Conservation (phyloP, 1,140 invertebrate species). For the Melipona quadrifasciata region DNA sequence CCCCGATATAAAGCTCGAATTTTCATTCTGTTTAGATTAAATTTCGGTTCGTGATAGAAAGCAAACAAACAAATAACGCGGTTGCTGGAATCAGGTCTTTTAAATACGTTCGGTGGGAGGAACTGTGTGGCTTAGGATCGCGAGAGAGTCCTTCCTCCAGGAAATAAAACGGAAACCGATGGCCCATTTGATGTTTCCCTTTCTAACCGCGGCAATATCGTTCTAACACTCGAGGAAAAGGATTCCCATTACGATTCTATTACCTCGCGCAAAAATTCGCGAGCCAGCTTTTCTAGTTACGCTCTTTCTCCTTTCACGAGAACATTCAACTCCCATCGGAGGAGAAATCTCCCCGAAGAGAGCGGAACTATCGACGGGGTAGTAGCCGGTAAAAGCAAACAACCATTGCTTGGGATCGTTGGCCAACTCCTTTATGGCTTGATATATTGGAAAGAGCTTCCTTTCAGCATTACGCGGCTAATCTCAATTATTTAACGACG, state of each 20-base stretch:
- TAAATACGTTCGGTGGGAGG: neutral
- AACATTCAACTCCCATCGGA: neutral
- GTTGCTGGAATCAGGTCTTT: neutral
- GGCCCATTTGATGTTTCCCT: slow-evolving; percentile 10
- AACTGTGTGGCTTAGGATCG: neutral
- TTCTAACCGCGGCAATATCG: slow-evolving; percentile 7
- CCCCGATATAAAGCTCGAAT: neutral
- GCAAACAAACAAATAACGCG: slow-evolving; percentile 15
- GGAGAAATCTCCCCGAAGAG: neutral
- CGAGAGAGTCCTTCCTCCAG: neutral
- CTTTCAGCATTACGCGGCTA: neutral
- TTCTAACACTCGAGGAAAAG: neutral
- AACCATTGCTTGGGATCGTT: slow-evolving; percentile 21
- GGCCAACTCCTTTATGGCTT: neutral
- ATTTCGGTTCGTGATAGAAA: slow-evolving; percentile 15
- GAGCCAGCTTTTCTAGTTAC: neutral
- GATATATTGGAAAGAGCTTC: neutral
- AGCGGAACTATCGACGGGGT: slow-evolving; percentile 1
- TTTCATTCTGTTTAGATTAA: slow-evolving; percentile 19
- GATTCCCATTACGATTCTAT: slow-evolving; percentile 9
- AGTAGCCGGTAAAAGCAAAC: slow-evolving; percentile 41
- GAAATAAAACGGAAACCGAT: slow-evolving; percentile 3
- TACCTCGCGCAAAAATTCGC: slow-evolving; percentile 32
- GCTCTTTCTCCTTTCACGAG: neutral
- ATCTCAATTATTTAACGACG: neutral